Conservation (phyloP, 2,113 vertebrate genomes). For the Tylochromis polylepis region DNA sequence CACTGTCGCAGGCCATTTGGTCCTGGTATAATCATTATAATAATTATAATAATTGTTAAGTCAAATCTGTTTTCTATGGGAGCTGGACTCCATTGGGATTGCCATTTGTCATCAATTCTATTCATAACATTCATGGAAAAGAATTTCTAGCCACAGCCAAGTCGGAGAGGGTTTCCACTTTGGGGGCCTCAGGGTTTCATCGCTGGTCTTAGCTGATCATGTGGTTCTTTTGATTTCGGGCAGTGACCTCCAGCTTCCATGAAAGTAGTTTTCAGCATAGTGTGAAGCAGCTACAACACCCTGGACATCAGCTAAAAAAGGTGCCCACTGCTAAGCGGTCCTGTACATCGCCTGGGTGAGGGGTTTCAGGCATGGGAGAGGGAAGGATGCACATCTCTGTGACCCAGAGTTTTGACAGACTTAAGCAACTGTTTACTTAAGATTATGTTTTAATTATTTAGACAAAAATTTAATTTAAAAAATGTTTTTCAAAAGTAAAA, state of each 20-base stretch:
- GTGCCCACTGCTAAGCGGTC: no score
- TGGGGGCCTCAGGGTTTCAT: no score
- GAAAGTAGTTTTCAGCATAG: background rate
- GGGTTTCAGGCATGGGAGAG: background rate
- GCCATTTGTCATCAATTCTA: background rate
- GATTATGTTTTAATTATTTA: background rate
- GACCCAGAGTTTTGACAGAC: background rate
- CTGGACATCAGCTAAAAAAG: background rate
- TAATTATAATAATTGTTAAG: background rate
- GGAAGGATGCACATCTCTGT: background rate
- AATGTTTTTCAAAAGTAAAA: no score
- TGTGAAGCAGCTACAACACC: background rate
- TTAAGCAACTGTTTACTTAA: background rate
- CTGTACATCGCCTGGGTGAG: background rate
- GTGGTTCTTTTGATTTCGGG: background rate
- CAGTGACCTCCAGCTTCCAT: background rate
- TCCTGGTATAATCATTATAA: background rate
- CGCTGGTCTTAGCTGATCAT: background rate
- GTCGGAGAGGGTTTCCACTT: background rate
- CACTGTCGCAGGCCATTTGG: background rate
- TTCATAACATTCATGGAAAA: background rate
- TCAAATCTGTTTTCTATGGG: background rate
- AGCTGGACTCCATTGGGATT: background rate
- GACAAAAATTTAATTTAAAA: background rate
- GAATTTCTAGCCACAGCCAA: background rate